Base-by-base conservation (phyloP, 2,797 vertebrate genomes). In the Mycteria americana region DNA sequence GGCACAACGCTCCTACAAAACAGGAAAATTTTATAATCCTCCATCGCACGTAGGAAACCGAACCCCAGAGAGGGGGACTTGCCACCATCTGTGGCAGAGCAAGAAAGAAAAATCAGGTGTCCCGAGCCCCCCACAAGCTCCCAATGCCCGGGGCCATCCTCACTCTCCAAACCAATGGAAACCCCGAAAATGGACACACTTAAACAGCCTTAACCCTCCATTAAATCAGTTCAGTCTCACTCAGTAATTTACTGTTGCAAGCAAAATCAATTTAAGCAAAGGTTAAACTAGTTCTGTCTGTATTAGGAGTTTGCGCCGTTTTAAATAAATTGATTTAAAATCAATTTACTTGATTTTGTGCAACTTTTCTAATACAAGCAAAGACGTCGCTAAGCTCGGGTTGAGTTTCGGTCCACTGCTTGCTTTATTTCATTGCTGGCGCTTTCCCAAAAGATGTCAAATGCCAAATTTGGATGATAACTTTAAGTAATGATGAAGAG, bases 231-330 rank as follows among this genome's bases (percentile, higher is more conserved):
- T 96, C 89, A 56, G 91, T 92, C 83, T 89, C 95, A 95, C 96
- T 79, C 54, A 3, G 93, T 85, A 86, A 96, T 95, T 97, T 95
- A 81, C 79, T 57, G 41, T 91, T 50, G 79, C 91, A 59, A 86
- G 93, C 79, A 75, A 86, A 95, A 96, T 96, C 96, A 88, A 95
- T 96, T 95, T 90, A 88, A 92, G 83, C 73, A 95, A 96, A 95
- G 94, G 96, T 96, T 96, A 95, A 92, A 94, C 82, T 54, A 65
- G 89, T 88, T 81, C 91, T 59, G 73, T 11, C 88, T 78, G 88
- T 65, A 63, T 75, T 69, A 85, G 48, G 80, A 59, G 80, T 93
- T 93, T 67, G 80, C 83, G 56, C 54, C 85, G 30, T 90, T 84
- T 88, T 23, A 90, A 94, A 94, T 95, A 96, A 92, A 97, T 91